Base-by-base conservation (phyloP, 1,140 invertebrate species). In the Scaptomyza graminum region DNA sequence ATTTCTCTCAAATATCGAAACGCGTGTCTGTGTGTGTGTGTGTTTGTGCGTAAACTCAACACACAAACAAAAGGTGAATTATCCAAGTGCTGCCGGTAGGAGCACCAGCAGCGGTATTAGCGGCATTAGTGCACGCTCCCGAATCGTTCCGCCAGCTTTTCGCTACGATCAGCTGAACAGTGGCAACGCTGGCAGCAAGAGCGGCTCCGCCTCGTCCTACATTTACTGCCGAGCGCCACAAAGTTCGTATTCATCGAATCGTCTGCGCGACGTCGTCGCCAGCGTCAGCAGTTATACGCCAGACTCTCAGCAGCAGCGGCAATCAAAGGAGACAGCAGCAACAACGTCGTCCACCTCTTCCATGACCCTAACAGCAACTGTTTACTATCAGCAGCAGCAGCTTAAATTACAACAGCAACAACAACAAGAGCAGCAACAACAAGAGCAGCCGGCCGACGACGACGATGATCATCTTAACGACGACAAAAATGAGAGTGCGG, bases 171-270 rank as follows among this genome's bases (percentile, higher is more conserved):
- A 25, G n/a, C 31, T 57, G 15, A 59, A 67, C 22, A 67, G 47
- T 43, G 41, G 55, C 50, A 68, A 52, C 15, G 25, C 31, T 57
- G 52, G 52, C 16, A 47, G 11, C 47, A 60, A 15, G 51, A 18
- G 67, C 34, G 56, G 49, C 59, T 25, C 47, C 11, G 51, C 67
- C 15, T 66, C 37, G 12, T 41, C 68, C 47, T 88, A 87, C 18
- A 37, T 83, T 22, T 88, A 83, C 47, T 88, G 59, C 47, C 65
- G 79, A 63, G 79, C 83, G 46, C 83, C 83, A 6, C 83, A 88
- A 52, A 88, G 83, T 54, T 88, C 83, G 43, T 88, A 88, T 46
- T 88, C 83, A 39, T 88, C 83, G 60, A 88, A 88, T 65, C 83
- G 83, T 4, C 54, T 88, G 64, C 76, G 83, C 0, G 83, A 82